Percentiles rank a stretch among this genome's conserved stretches.
phyloP scores from a whole-genome alignment of 2,113 vertebrate genomes.

The Alexandromys fortis region DNA sequence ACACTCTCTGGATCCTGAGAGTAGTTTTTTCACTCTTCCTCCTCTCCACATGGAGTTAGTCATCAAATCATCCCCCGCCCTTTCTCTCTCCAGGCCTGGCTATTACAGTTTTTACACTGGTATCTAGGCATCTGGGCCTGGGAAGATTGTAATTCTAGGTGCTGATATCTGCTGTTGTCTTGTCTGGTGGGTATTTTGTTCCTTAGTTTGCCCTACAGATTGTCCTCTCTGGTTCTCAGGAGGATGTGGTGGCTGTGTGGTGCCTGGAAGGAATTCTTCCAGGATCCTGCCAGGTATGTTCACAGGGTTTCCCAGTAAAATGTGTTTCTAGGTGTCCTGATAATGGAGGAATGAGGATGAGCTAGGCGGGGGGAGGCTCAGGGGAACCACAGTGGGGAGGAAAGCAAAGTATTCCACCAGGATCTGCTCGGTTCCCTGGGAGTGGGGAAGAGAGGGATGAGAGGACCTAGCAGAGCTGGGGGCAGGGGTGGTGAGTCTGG shows the following conservation, averaged over 20 bases:
- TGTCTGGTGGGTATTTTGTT: not conserved
- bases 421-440: not conserved
- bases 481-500: not conserved
- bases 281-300: not conserved
- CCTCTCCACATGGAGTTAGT: not conserved
- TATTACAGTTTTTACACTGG: not conserved
- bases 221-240: not conserved
- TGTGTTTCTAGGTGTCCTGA: not conserved
- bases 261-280: not conserved
- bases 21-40: not conserved
- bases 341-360: not conserved
- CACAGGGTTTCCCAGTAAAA: not conserved
- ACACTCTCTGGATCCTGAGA: not conserved
- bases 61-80: no score
- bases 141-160: not conserved
- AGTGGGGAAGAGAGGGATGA: no score
- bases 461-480: not conserved
- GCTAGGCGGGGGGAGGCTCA: not conserved
- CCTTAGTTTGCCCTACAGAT: not conserved
- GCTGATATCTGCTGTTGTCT: not conserved
- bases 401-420: not conserved
- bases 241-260: not conserved
- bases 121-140: not conserved
- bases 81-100: not conserved
- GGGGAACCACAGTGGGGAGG: not conserved